Evolutionary conservation across 2,888 invertebrate species (phyloP).

Genomic region (Apomyelois bistriatella): DNA sequence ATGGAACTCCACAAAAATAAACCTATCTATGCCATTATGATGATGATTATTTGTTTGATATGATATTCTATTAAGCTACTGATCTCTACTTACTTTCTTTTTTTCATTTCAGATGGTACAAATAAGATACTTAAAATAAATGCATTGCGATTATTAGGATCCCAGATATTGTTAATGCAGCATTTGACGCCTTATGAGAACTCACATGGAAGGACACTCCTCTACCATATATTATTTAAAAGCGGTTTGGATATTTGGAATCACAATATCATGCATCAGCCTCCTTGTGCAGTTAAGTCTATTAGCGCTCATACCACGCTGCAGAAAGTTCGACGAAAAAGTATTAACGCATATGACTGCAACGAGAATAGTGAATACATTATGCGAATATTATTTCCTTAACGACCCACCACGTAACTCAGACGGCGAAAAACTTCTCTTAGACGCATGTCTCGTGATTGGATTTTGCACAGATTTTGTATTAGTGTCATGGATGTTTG

Average conservation of each 20-base stretch:
- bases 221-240: not conserved
- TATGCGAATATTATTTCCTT: slow-evolving; percentile 36
- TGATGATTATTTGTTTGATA: no score
- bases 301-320: slow-evolving; percentile 34
- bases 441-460: slow-evolving; percentile 25
- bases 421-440: slow-evolving; percentile 2
- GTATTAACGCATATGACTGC: slow-evolving; percentile 47
- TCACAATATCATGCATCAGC: slow-evolving; percentile 36
- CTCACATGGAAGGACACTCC: not conserved
- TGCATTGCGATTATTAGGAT: no score
- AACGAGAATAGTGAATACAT: slow-evolving; percentile 43
- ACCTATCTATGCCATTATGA: no score
- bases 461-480: slow-evolving; percentile 49
- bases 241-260: slow-evolving; percentile 41
- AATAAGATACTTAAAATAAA: no score
- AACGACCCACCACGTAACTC: slow-evolving; percentile 5
- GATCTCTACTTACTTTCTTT: no score
- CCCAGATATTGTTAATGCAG: not conserved
- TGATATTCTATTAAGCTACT: no score
- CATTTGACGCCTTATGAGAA: not conserved
- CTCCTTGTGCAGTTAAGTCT: slow-evolving; percentile 37
- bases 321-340: slow-evolving; percentile 51
- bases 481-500: slow-evolving; percentile 51
- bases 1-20: no score
- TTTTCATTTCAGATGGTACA: no score